Evolutionary conservation across 2,888 invertebrate species (phyloP), one percentile per base, ranked within the genome.

Genomic region (Brachyopa scutellaris): DNA sequence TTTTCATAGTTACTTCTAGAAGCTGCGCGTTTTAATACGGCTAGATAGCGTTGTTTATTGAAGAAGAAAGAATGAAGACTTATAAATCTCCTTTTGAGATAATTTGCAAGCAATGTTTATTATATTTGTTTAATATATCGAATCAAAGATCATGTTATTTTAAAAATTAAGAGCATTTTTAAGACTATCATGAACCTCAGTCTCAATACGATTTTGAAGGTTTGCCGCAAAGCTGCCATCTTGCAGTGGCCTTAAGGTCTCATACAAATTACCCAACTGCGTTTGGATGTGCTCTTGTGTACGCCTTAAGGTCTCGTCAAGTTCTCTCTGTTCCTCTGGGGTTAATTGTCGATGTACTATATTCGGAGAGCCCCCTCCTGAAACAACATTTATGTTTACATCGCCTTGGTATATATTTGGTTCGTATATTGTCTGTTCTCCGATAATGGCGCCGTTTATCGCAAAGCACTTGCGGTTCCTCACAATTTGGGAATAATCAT

Each of bases 241-340:
- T 8, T 8, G 21, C 2, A 36, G 4, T 2, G 36, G 55, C 13
- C 13, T 7, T 19, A 23, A 7, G 40, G 13, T 15, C n/a, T 49
- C 29, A 1, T 49, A 7, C 33, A 53, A 33, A 6, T 21, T 11
- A 11, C 19, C 11, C 21, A 53, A 21, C 5, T 1, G 2, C 9
- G 19, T 8, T 1, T 15, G 3, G 8, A 74, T 8, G 17, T 29
- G 15, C 31, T 62, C 11, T 15, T 47, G 6, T 0, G 57, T 57
- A 1, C 15, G 23, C 13, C 49, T 49, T 7, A 77, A 9, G 6
- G 4, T 1, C 19, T 62, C 53, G 0, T 77, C 64, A 19, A 80
- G 40, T 36, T 42, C 9, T 7, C 29, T 15, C 21, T 57, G 19
- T 29, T 82, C 69, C 19, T 82, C 40, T 6, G 80, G 76, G 9